Base-by-base conservation (phyloP, 2,113 vertebrate species). In the Cricetomys ansorgei region DNA sequence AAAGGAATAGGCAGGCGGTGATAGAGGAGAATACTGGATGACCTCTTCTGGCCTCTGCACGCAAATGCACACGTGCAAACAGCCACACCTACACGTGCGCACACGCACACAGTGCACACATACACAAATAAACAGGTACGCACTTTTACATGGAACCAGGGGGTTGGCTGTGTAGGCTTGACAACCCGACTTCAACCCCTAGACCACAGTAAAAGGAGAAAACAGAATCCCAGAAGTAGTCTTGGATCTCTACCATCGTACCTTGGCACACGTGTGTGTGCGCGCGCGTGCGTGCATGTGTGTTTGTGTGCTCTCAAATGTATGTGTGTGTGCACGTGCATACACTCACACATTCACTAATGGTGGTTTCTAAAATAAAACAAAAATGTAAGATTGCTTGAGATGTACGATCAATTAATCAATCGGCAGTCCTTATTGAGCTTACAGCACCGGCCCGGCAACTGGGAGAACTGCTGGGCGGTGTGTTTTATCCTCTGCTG, bases 381-480 rank as follows among this genome's bases (percentile, higher is more conserved):
- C 45, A 19, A 80, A 55, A 80, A 57, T 59, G 23, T 59, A 62
- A 95, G 79, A 79, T 53, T 34, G 6, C 48, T 45, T 75, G 45
- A 94, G 72, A 85, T 76, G 6, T 69, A n/a, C 1, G 48, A 70
- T 92, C 73, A 45, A 55, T 88, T 43, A 34, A 62, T 67, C 55
- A 29, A 50, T 81, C 69, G 77, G 40, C 64, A 94, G 88, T 59
- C 43, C 73, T 94, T 94, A 73, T 1, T 81, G 90, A 89, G 37
- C 57, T 91, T 40, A 31, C 50, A 70, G 53, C 73, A n/a, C 17
- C 59, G 55, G 45, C 29, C 62, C 19, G 3, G 79, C 62, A 76
- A 55, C 67, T 16, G 3, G 57, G 43, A 13, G 48, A 77, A 89
- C 23, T 37, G 55, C 45, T 81, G 50, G 83, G 53, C 19, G 29